Evolutionary conservation across 2,888 invertebrate genomes (phyloP).

Genomic region (Chymomyza caudatula): DNA sequence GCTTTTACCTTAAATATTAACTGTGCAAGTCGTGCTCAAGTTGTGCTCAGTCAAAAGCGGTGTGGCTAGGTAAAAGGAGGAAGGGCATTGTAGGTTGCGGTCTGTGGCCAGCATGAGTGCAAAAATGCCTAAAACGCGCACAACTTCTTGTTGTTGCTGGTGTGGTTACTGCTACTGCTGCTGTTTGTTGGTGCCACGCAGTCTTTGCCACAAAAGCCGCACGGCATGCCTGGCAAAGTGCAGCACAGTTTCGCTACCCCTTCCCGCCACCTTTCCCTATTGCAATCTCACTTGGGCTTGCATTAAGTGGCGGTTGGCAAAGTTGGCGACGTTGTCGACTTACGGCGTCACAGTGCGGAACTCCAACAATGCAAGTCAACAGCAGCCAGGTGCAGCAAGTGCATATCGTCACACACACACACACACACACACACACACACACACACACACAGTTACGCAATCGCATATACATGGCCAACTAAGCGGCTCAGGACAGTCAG

Average conservation of each 20-base stretch:
- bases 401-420: not conserved
- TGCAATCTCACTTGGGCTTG: constrained; percentile 41
- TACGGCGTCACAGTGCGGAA: constrained; percentile 32
- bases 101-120: not conserved
- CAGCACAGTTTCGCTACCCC: constrained; percentile 26
- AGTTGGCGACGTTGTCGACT: constrained; percentile 56
- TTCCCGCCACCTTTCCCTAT: not conserved
- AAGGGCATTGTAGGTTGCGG: not conserved
- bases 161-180: constrained; percentile 15
- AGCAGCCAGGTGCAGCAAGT: constrained; percentile 20
- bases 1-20: constrained; percentile 53
- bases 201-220: constrained; percentile 59
- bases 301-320: constrained; percentile 67
- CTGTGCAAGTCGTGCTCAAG: constrained; percentile 3
- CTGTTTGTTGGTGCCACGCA: constrained; percentile 40
- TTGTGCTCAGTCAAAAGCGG: constrained; percentile 17
- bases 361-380: constrained; percentile 56
- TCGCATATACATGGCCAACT: not conserved
- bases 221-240: constrained; percentile 59
- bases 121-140: constrained; percentile 38
- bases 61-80: constrained; percentile 10
- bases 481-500: not conserved
- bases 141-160: constrained; percentile 18
- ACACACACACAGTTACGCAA: not conserved
- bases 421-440: not conserved